A percentile compares a stretch with the other conserved stretches of the same genome.
Evolutionary conservation across 2,113 vertebrate genomes (phyloP).

Genomic region (Archilochus colubris): DNA sequence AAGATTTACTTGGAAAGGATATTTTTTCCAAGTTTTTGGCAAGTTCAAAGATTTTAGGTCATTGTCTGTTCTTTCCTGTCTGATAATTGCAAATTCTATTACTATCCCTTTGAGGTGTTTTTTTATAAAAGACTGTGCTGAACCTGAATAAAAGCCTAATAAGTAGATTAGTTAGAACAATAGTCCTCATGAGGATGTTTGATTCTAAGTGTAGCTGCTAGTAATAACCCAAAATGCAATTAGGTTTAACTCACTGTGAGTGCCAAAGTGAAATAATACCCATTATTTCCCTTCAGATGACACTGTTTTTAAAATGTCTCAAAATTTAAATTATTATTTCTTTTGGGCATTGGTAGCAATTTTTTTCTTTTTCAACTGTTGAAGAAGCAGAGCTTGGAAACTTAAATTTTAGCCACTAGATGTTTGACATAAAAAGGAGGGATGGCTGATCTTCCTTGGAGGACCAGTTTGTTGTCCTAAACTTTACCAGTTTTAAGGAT

Average conservation of each 20-base stretch:
- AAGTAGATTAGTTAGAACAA: conserved; percentile 82
- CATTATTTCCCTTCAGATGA: conserved; percentile 65
- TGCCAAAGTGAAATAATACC: conserved; percentile 70
- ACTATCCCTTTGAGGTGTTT: conserved; percentile 66
- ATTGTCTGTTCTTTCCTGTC: conserved; percentile 39
- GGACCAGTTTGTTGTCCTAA: conserved; percentile 28
- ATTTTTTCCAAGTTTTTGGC: conserved; percentile 14
- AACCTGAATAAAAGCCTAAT: conserved; percentile 81
- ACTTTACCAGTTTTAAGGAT: conserved; percentile 45
- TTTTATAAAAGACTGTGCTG: conserved; percentile 70
- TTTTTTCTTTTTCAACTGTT: conserved; percentile 51
- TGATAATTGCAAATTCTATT: conserved; percentile 75
- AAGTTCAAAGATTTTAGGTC: conserved; percentile 62
- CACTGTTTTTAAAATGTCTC: conserved; percentile 69
- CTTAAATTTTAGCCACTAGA: conserved; percentile 39
- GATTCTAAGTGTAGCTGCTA: conserved; percentile 66
- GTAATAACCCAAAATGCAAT: conserved; percentile 82
- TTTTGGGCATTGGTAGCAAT: conserved; percentile 59
- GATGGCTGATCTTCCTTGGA: conserved; percentile 17
- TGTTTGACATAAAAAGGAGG: conserved; percentile 57
- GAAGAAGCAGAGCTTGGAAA: conserved; percentile 45
- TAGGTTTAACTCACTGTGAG: conserved; percentile 74
- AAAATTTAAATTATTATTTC: conserved; percentile 73
- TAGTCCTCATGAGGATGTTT: conserved; percentile 77
- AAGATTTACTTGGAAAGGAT: conserved; percentile 26